These are phyloP conservation scores for Dicrostonyx torquatus DNA, from an alignment of 2,797 vertebrate genomes.

Conservation along the genomic window DNA sequence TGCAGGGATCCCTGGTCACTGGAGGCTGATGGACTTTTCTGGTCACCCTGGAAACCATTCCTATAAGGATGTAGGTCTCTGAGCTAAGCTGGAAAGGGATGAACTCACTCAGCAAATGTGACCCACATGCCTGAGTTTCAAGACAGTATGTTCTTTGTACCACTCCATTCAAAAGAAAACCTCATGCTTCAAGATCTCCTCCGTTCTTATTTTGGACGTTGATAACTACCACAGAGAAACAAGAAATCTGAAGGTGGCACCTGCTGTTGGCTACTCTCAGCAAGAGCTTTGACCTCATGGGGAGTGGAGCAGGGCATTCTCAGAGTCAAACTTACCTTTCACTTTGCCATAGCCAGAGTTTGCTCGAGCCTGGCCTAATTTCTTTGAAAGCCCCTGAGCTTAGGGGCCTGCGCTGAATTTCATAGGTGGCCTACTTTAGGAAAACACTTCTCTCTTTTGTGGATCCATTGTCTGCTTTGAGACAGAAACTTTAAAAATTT, in stretches of 20 bases:
- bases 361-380: conserved; percentile 52
- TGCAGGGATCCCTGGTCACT: background rate
- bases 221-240: background rate
- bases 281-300: background rate
- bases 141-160: background rate
- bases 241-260: background rate
- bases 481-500: conserved; percentile 14
- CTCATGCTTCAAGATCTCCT: background rate
- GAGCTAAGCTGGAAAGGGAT: background rate
- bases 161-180: background rate
- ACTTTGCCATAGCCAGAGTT: background rate
- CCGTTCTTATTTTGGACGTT: background rate
- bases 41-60: background rate
- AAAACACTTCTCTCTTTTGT: background rate
- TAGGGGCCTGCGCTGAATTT: conserved; percentile 49
- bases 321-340: background rate
- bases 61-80: background rate
- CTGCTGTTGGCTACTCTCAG: background rate
- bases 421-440: conserved; percentile 18
- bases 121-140: accelerated
- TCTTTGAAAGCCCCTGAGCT: conserved; percentile 33
- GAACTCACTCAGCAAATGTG: no score
- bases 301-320: background rate
- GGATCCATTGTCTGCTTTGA: conserved; percentile 41
- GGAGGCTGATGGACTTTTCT: background rate